Conservation (phyloP, 2,888 invertebrate species). For the Lutraria lutraria region DNA sequence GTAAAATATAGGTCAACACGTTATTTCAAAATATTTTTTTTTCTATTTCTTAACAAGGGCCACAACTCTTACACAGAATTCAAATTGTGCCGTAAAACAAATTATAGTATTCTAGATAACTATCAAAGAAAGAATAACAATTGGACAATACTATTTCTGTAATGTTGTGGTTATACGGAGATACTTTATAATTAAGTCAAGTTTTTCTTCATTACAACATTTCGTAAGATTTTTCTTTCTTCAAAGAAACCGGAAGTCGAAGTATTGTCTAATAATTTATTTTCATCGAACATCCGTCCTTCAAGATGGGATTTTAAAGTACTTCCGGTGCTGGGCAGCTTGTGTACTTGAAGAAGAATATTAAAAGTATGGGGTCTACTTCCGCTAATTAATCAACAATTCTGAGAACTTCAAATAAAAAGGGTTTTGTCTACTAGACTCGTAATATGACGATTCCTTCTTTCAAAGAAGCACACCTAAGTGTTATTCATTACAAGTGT, state of each 20-base stretch:
- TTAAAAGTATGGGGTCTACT: conserved; percentile 26
- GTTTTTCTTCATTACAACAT: neutral
- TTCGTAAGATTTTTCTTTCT: neutral
- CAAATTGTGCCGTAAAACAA: too few relatives aligned
- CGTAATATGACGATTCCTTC: neutral
- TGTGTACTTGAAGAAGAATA: neutral
- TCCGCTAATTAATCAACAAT: conserved; percentile 49
- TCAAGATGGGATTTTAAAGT: neutral
- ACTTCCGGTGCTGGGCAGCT: neutral
- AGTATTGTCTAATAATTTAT: conserved; percentile 15
- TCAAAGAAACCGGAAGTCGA: neutral
- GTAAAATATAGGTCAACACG: too few relatives aligned
- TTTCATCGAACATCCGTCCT: neutral
- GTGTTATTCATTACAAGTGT: conserved; percentile 4
- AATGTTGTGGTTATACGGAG: too few relatives aligned
- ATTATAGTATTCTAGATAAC: too few relatives aligned
- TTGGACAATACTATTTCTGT: too few relatives aligned
- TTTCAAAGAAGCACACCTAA: neutral
- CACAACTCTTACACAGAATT: too few relatives aligned
- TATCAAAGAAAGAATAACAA: too few relatives aligned
- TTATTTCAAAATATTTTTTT: too few relatives aligned
- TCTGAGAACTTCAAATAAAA: neutral
- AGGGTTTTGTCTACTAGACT: neutral
- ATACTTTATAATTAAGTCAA: neutral
- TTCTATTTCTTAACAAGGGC: too few relatives aligned